Base-by-base conservation (phyloP, 2,797 vertebrate species). In the Chloroceryle inda region DNA sequence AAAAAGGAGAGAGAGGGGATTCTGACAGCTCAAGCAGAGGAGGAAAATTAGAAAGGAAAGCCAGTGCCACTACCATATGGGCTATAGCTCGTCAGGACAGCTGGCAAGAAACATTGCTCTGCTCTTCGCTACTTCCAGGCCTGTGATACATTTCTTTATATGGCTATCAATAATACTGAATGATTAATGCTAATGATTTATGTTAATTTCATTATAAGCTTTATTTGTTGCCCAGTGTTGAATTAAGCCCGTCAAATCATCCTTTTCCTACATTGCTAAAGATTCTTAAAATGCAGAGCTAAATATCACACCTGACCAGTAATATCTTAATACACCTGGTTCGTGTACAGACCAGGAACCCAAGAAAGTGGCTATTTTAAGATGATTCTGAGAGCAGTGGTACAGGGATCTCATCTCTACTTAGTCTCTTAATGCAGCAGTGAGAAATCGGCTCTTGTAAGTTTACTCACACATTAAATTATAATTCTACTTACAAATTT, bases 131-230 rank as follows among this genome's bases (percentile, higher is more conserved):
- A 96, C 55, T 97, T 97, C 96, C 97, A 94, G 93, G 79, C 79
- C 67, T 83, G 89, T 94, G 94, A 96, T 96, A 88, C 96, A 96
- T 96, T 97, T 96, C 90, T 93, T 96, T 96, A 37, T 96, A 94
- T 27, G 92, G 97, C 97, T 97, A 97, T 98, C 98, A 97, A 98
- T 98, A 98, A 98, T 96, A 94, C 92, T 85, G 96, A 97, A 90
- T 98, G 97, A 98, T 98, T 97, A 97, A 98, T 97, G 98, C 94
- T 98, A 97, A 98, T 96, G 97, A 98, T 98, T 98, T 98, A 98
- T 98, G 98, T 97, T 98, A 98, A 98, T 98, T 98, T 98, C 96
- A 97, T 98, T 98, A 98, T 98, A 98, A 98, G 97, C 98, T 98
- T 98, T 98, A 97, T 98, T 97, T 98, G 97, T 97, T 96, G 97